phyloP scores from a whole-genome alignment of 2,888 invertebrate species.

The Homarus gammarus region DNA sequence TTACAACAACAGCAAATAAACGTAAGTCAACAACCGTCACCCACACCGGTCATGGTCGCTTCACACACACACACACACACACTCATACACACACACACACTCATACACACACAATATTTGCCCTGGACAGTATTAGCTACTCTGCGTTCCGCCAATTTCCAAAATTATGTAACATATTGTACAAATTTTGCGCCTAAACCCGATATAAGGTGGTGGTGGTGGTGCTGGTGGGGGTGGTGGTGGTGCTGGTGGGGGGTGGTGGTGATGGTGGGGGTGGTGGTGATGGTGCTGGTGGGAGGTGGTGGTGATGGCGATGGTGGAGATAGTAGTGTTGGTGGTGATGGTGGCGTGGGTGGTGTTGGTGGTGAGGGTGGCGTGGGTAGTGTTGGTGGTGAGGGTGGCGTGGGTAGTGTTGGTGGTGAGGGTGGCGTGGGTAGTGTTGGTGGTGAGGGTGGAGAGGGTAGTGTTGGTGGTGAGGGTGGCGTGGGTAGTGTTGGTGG shows the following conservation, averaged over 20 bases:
- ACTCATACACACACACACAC: too few relatives aligned
- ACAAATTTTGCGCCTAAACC: conserved; percentile 19
- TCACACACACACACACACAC: too few relatives aligned
- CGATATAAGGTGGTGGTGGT: conserved; percentile 9
- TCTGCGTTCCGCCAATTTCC: conserved; percentile 11
- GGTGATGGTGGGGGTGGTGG: background rate
- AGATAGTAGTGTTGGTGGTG: background rate
- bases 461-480: background rate
- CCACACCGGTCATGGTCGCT: too few relatives aligned
- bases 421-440: background rate
- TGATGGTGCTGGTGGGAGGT: background rate
- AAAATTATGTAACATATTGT: conserved; percentile 34
- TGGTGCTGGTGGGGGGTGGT: too few relatives aligned
- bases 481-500: background rate
- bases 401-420: too few relatives aligned
- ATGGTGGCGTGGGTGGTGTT: background rate
- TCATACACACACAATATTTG: background rate
- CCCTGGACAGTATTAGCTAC: background rate
- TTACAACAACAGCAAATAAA: too few relatives aligned
- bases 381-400: too few relatives aligned
- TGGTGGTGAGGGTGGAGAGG: background rate
- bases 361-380: background rate
- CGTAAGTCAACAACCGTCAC: too few relatives aligned
- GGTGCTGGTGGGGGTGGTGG: background rate
- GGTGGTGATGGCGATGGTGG: background rate